These are phyloP conservation scores for Nycteola revayana DNA, from an alignment of 2,888 invertebrate genomes.

Conservation along the genomic window DNA sequence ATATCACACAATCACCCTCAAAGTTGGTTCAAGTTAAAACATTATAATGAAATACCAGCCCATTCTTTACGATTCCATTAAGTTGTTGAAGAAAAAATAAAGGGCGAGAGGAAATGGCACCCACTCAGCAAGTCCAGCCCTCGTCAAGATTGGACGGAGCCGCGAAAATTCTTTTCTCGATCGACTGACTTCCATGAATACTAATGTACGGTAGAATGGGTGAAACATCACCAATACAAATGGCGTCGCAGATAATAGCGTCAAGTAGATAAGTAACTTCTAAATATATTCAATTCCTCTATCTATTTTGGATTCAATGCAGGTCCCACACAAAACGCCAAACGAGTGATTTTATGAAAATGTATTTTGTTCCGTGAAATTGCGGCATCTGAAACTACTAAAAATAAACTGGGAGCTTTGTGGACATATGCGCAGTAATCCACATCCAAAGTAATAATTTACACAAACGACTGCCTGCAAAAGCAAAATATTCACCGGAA, in stretches of 20 bases:
- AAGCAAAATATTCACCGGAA: slow-evolving; percentile 44
- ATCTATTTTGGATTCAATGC: slow-evolving; percentile 2
- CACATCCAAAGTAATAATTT: slow-evolving; percentile 47
- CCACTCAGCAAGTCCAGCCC: slow-evolving; percentile 68
- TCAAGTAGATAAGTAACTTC: slow-evolving; percentile 40
- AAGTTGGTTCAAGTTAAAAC: slow-evolving; percentile 59
- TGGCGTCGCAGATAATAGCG: slow-evolving; percentile 55
- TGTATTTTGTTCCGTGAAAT: too few relatives aligned
- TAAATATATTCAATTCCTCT: slow-evolving; percentile 25
- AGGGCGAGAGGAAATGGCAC: slow-evolving; percentile 68
- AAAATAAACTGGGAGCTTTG: slow-evolving; percentile 21
- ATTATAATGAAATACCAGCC: slow-evolving; percentile 69
- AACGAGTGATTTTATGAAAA: too few relatives aligned
- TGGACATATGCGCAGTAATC: slow-evolving; percentile 28
- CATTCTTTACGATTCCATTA: slow-evolving; percentile 75
- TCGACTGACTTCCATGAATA: slow-evolving; percentile 79
- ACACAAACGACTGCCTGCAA: slow-evolving; percentile 44
- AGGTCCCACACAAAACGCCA: slow-evolving; percentile 1
- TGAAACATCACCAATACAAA: slow-evolving; percentile 61
- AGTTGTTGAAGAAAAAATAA: slow-evolving; percentile 73
- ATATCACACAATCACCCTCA: slow-evolving; percentile 46
- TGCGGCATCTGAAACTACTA: slow-evolving; percentile 17
- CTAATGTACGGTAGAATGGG: slow-evolving; percentile 63
- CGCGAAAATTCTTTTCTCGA: slow-evolving; percentile 76
- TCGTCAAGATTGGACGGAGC: slow-evolving; percentile 66